These are phyloP conservation scores for Vanessa cardui DNA, from an alignment of 2,888 invertebrate species.

Conservation along the genomic window DNA sequence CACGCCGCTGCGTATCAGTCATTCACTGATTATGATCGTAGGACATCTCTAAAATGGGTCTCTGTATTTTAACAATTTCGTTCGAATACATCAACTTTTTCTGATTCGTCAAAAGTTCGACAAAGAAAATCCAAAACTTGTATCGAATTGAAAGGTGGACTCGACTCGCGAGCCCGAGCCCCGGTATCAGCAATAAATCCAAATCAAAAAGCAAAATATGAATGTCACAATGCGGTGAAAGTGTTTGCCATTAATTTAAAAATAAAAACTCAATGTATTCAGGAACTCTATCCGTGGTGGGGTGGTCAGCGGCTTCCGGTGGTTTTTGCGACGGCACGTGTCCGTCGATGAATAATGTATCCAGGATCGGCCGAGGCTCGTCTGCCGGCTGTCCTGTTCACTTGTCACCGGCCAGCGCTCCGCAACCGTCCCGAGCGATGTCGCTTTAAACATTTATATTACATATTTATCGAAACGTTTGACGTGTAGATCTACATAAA, in stretches of 20 bases:
- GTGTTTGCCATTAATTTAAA: conserved; percentile 1
- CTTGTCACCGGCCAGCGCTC: background rate
- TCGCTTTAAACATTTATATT: conserved; percentile 2
- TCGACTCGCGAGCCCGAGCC: background rate
- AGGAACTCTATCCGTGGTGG: conserved; percentile 1
- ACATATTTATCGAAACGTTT: background rate
- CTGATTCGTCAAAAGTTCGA: no score
- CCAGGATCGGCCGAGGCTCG: background rate
- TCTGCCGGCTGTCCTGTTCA: conserved; percentile 3
- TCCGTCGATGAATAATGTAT: conserved; percentile 20
- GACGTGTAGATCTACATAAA: background rate
- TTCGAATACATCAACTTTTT: no score
- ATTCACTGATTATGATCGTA: no score
- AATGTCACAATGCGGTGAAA: conserved; percentile 10
- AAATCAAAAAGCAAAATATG: conserved; percentile 9
- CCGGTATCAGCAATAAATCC: background rate
- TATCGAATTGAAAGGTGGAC: background rate
- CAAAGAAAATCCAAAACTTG: no score
- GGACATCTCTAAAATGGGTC: no score
- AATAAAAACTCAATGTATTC: conserved; percentile 4
- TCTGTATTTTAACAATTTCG: no score
- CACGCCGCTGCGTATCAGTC: background rate
- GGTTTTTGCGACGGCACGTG: conserved; percentile 32
- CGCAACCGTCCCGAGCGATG: conserved; percentile 3
- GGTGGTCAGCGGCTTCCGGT: conserved; percentile 31